phyloP scores from a whole-genome alignment of 2,888 invertebrate species.

The Falcaria lacertinaria region DNA sequence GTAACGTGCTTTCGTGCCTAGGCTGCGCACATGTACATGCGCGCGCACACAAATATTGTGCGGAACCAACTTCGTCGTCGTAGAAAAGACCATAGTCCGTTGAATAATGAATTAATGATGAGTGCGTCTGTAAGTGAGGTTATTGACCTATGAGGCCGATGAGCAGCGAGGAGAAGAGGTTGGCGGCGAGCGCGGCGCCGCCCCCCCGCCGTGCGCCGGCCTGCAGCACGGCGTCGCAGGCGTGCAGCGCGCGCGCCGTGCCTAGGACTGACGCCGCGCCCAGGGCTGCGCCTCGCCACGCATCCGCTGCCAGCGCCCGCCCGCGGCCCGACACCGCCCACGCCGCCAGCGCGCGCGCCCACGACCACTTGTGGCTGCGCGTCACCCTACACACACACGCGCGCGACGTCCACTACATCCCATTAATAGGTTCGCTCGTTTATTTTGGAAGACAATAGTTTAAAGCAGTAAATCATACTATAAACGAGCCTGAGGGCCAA shows the following conservation, averaged over 20 bases:
- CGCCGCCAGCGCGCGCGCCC: slow-evolving; percentile 57
- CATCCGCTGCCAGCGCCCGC: slow-evolving; percentile 63
- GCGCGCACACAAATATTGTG: no score
- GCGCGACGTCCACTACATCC: neutral
- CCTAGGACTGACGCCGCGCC: slow-evolving; percentile 63
- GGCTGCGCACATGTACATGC: no score
- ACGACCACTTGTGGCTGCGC: slow-evolving; percentile 53
- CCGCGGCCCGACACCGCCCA: slow-evolving; percentile 64
- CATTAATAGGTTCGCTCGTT: no score
- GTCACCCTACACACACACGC: neutral
- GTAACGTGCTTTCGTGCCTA: no score
- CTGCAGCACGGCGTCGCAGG: slow-evolving; percentile 69
- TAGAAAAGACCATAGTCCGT: no score
- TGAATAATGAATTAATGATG: no score
- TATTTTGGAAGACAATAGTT: no score
- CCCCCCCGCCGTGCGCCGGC: slow-evolving; percentile 62
- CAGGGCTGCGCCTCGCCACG: slow-evolving; percentile 62
- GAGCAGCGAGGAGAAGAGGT: slow-evolving; percentile 66
- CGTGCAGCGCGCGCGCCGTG: slow-evolving; percentile 70
- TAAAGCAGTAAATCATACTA: no score
- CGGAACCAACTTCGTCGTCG: no score
- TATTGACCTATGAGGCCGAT: slow-evolving; percentile 66
- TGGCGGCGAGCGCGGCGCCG: slow-evolving; percentile 60
- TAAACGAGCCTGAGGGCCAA: no score
- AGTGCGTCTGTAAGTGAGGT: no score